Percentiles rank a stretch among this genome's conserved stretches.
Conservation (phyloP, 2,113 vertebrate species). For the Pipa parva region DNA sequence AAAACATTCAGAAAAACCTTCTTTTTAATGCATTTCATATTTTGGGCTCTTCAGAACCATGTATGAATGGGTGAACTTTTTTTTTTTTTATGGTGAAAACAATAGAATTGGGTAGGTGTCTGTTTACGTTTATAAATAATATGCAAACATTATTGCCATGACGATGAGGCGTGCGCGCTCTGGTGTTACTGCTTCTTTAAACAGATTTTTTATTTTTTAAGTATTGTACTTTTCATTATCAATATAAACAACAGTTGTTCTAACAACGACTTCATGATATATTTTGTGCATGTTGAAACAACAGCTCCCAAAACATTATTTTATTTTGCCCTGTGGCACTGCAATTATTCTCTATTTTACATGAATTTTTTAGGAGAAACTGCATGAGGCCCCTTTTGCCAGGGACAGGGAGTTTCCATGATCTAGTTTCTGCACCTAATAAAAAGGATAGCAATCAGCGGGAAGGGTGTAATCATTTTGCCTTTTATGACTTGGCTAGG, state of each 20-base stretch:
- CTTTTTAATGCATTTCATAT: no score
- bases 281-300: constrained; percentile 28
- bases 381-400: constrained; percentile 18
- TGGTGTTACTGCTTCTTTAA: no score
- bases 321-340: constrained; percentile 23
- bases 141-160: no score
- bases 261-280: constrained; percentile 21
- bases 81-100: no score
- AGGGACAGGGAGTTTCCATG: constrained; percentile 34
- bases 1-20: no score
- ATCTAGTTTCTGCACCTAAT: constrained; percentile 41
- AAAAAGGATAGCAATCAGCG: constrained; percentile 33
- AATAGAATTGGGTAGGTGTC: no score
- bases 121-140: no score
- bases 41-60: no score
- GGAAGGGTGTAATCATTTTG: constrained; percentile 22
- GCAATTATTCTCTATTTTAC: constrained; percentile 31
- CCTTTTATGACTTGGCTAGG: constrained; percentile 37
- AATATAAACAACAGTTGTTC: constrained; percentile 16
- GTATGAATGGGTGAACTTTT: no score
- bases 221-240: neutral
- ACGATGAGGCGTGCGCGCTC: no score
- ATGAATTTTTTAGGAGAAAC: constrained; percentile 15
- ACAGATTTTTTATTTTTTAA: no score
- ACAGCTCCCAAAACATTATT: constrained; percentile 4